Evolutionary conservation across 2,797 vertebrate genomes (phyloP).

Genomic region (Eulemur rubriventer): DNA sequence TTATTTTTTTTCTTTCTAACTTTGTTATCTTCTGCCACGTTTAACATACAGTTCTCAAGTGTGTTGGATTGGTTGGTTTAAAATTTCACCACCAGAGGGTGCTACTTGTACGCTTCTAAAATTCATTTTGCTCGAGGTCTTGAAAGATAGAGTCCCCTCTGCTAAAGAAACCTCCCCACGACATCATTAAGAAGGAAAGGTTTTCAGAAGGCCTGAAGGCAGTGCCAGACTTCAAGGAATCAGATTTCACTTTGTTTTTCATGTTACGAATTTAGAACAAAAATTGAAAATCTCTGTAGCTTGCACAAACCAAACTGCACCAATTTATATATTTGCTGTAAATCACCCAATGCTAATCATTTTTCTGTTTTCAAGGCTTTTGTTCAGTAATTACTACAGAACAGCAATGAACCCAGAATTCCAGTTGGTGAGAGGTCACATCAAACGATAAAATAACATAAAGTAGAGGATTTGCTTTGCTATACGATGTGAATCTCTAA

Average conservation of each 20-base stretch:
- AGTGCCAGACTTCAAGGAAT: not conserved
- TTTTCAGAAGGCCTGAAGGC: not conserved
- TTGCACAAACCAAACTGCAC: not conserved
- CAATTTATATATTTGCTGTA: not conserved
- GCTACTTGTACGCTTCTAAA: slow-evolving; percentile 40
- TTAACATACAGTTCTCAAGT: not conserved
- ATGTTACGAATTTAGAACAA: not conserved
- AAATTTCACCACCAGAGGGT: slow-evolving; percentile 72
- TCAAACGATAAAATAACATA: not conserved
- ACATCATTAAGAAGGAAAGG: not conserved
- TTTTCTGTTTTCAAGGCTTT: not conserved
- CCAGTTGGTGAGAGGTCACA: not conserved
- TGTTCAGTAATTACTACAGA: not conserved
- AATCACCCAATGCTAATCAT: not conserved
- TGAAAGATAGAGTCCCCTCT: not conserved
- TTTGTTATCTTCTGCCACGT: not conserved
- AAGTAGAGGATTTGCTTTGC: not conserved
- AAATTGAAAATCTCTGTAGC: slow-evolving; percentile 18
- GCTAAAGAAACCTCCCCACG: not conserved
- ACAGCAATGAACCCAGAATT: not conserved
- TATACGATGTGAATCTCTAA: not conserved
- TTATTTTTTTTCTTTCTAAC: not conserved
- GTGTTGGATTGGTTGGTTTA: not conserved
- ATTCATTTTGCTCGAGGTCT: not conserved
- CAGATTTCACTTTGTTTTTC: not conserved